A percentile compares a stretch with the other conserved stretches of the same genome.
These are phyloP conservation scores for Sialis lutaria DNA, from an alignment of 2,888 invertebrate genomes.

Conservation along the genomic window DNA sequence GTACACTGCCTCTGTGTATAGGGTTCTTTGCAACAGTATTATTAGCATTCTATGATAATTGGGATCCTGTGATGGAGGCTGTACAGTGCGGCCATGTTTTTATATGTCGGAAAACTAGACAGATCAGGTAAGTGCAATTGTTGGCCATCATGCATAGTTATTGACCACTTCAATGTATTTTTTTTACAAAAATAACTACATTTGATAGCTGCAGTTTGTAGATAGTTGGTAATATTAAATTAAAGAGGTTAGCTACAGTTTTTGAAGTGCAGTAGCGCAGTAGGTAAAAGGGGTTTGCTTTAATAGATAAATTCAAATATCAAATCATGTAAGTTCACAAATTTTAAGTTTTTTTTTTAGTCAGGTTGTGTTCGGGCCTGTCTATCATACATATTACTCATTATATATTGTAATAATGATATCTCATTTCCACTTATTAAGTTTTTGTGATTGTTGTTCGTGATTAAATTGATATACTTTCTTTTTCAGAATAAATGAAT, in stretches of 20 bases:
- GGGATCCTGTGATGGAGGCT: constrained; percentile 55
- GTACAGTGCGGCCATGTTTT: constrained; percentile 31
- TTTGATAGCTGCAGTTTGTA: not conserved
- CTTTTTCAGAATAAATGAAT: constrained; percentile 36
- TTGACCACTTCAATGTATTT: not conserved
- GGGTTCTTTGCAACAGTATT: constrained; percentile 54
- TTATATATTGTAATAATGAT: too few species aligned
- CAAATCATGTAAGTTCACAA: too few species aligned
- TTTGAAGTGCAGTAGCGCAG: too few species aligned
- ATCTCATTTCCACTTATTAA: too few species aligned
- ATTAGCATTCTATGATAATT: constrained; percentile 60
- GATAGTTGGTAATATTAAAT: not conserved
- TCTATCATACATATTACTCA: too few species aligned
- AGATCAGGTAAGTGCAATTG: constrained; percentile 24
- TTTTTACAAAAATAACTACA: not conserved
- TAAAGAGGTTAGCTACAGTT: not conserved
- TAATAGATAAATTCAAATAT: too few species aligned
- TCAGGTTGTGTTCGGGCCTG: too few species aligned
- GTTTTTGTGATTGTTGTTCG: too few species aligned
- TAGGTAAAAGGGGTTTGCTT: too few species aligned
- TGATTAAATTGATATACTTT: constrained; percentile 4
- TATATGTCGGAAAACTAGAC: constrained; percentile 28
- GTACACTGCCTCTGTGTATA: constrained; percentile 58
- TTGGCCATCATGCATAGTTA: not conserved
- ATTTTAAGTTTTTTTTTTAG: too few species aligned